Evolutionary conservation across 2,797 vertebrate genomes (phyloP).

Genomic region (Sebastiscus tertius): DNA sequence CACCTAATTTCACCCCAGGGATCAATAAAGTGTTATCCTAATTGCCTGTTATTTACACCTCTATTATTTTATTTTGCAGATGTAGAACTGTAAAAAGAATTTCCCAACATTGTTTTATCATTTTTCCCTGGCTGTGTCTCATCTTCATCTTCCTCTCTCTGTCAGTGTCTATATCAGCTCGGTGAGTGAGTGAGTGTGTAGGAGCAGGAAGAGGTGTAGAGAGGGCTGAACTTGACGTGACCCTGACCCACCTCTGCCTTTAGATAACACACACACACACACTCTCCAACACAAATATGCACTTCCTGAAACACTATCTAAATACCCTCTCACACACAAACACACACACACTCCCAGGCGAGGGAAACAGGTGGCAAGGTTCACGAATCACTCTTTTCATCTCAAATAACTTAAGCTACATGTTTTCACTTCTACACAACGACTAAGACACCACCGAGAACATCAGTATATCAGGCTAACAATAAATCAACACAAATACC

Average conservation of each 20-base stretch:
- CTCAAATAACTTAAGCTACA: not conserved
- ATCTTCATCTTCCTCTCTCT: not conserved
- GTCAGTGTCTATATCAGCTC: conserved; percentile 1
- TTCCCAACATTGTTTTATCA: not conserved
- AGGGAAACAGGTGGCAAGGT: conserved; percentile 24
- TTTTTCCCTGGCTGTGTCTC: not conserved
- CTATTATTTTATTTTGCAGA: not conserved
- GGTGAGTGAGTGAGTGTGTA: not conserved
- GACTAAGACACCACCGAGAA: not conserved
- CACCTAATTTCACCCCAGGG: not conserved
- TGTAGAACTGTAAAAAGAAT: not conserved
- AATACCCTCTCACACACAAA: not conserved
- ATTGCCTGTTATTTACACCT: not conserved
- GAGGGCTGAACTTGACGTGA: conserved; percentile 57
- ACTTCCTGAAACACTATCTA: conserved; percentile 40
- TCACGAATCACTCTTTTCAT: not conserved
- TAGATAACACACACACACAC: conserved; percentile 45
- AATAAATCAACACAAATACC: not conserved
- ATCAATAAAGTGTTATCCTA: not conserved
- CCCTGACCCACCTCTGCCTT: conserved; percentile 58
- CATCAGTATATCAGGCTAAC: not conserved
- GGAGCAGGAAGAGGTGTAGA: conserved; percentile 36
- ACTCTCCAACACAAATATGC: conserved; percentile 6
- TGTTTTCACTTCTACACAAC: not conserved
- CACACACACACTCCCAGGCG: not conserved